Evolutionary conservation across 2,888 invertebrate species (phyloP), one percentile per base, ranked within the genome.

Genomic region (Plusia festucae): DNA sequence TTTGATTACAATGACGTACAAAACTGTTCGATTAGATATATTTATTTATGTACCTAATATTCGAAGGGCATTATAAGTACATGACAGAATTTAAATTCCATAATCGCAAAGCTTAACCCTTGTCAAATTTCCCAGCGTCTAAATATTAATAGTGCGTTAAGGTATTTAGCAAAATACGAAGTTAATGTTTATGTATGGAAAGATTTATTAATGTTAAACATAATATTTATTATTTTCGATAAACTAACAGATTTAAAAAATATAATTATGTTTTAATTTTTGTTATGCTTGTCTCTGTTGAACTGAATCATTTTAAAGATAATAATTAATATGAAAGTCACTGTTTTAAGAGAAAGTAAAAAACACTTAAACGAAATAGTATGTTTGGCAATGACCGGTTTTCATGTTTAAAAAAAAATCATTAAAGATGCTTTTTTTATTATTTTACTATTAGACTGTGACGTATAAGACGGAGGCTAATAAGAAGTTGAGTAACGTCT

Each of bases 141-240:
- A 89, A 91, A 91, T 49, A 49, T 90, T 90, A 90, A 91, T 91
- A 91, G 90, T 90, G 88, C 87, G 87, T 87, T 87, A 85, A 89
- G 88, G 89, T 88, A 90, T 90, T 89, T 88, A 86, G 83, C 86
- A 82, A 86, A 88, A 84, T 85, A 86, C 85, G 82, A 82, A 85
- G 82, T 82, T 80, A 82, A 79, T 49, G 20, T 80, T 81, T 78
- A 76, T 82, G 69, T 75, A 73, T 71, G 58, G 55, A 63, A 70
- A 63, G 79, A 82, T 83, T 83, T 79, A 83, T 81, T 63, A 67
- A 53, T 61, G 52, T 56, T 71, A 63, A 64, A 34, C 68, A 62
- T 65, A 76, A 70, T 70, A 44, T 56, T 64, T 55, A 65, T 32
- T 54, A 53, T 20, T 67, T 60, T 18, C 15, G 32, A 20, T 1